Evolutionary conservation across 2,888 invertebrate genomes (phyloP), one percentile per base, ranked within the genome.

Genomic region (Bembecia ichneumoniformis): DNA sequence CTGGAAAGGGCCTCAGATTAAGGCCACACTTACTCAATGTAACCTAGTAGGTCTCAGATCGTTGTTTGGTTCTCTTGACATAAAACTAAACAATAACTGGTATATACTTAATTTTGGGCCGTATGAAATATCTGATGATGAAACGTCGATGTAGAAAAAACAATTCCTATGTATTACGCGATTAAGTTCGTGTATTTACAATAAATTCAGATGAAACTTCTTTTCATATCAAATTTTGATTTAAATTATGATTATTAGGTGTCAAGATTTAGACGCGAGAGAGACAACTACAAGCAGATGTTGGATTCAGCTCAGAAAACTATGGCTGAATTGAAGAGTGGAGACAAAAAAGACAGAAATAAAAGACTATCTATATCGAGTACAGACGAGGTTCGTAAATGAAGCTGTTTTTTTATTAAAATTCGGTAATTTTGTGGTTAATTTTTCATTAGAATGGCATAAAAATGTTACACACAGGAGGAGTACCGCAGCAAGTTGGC

Each of bases 231-330:
- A 59, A 49, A 57, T 55, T n/a, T n/a, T n/a, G n/a, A n/a, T n/a
- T 20, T 45, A 46, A n/a, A 48, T 50, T 14, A 46, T 55, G 17
- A 64, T 81, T 2, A 9, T 28, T 53, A 87, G 87, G 87, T 88
- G 15, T 89, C 92, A 16, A 89, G 95, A 62, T 96, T 96, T 71
- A 94, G 95, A 70, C 89, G 95, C 52, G 97, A 97, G 77, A 89
- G 96, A 49, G 96, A 97, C 69, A 93, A 94, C 48, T 96, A 94
- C 67, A 94, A 95, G 59, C 95, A 96, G 70, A 95, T 97, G 93
- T 75, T 96, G 43, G 96, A 96, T 67, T 92, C 93, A 10, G 94
- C 96, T 1, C 96, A 96, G 71, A 94, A 94, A 76, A 92, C 93
- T 36, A 93, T 95, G 61, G 90, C 92, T 0, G 94, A 95, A 57